phyloP scores from a whole-genome alignment of 2,888 invertebrate species.

The Heteromurus nitidus region DNA sequence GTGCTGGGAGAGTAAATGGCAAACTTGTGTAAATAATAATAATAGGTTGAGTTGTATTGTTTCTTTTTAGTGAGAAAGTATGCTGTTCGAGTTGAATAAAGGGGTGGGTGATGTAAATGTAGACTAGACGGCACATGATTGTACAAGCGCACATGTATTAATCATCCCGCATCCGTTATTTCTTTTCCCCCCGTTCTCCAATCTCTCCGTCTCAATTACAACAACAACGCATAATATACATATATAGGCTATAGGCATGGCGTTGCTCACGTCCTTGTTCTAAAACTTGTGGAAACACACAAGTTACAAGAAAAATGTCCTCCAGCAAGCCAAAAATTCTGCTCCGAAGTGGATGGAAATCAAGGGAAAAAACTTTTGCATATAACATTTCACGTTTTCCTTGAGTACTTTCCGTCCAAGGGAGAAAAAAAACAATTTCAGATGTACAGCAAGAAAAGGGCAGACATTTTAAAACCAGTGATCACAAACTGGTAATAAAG shows the following conservation, averaged over 20 bases:
- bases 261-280: conserved; percentile 41
- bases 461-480: conserved; percentile 30
- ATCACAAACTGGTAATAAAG: conserved; percentile 18
- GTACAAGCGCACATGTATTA: conserved; percentile 39
- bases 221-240: no score
- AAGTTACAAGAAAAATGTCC: conserved; percentile 19
- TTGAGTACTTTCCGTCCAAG: neutral
- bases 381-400: neutral
- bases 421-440: conserved; percentile 17
- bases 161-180: conserved; percentile 56
- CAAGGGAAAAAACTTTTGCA: no score
- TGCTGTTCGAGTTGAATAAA: conserved; percentile 18
- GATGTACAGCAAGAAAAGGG: conserved; percentile 26
- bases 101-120: conserved; percentile 6
- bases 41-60: conserved; percentile 32
- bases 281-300: conserved; percentile 24
- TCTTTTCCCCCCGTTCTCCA: conserved; percentile 43
- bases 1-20: conserved; percentile 38
- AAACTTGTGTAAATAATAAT: conserved; percentile 57
- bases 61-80: conserved; percentile 25
- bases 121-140: neutral
- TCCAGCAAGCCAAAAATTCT: conserved; percentile 10
- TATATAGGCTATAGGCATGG: no score
- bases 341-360: neutral
- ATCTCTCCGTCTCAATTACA: conserved; percentile 54